Evolutionary conservation across 2,888 invertebrate genomes (phyloP).

Genomic region (Folsomia candida): DNA sequence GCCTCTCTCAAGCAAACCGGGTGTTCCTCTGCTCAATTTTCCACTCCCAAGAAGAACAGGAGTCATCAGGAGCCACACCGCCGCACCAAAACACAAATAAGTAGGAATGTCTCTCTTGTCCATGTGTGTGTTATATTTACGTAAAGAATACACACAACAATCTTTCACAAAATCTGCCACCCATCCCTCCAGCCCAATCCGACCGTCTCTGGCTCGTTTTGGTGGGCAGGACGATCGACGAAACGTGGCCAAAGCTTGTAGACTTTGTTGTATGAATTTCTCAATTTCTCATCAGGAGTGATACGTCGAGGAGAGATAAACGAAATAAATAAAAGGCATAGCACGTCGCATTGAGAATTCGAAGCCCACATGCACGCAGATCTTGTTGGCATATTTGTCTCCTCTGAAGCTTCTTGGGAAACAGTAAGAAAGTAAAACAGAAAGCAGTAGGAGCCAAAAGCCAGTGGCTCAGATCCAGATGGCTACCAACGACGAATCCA

Average conservation of each 20-base stretch:
- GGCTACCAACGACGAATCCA: conserved; percentile 3
- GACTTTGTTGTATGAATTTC: neutral
- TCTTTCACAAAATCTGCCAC: conserved; percentile 1
- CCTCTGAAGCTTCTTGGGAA: neutral
- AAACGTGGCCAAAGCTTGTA: no score
- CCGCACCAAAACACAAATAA: neutral
- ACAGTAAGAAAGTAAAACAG: neutral
- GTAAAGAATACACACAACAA: neutral
- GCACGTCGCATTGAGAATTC: no score
- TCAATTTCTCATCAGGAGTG: neutral
- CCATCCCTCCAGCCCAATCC: neutral
- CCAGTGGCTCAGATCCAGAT: conserved; percentile 4
- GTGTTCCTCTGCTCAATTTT: conserved; percentile 14
- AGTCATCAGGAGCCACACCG: neutral
- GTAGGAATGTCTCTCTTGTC: neutral
- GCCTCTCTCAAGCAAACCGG: conserved; percentile 10
- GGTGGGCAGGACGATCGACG: no score
- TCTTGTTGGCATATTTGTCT: neutral
- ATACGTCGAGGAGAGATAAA: neutral
- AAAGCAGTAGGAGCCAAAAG: conserved; percentile 1
- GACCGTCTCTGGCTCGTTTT: neutral
- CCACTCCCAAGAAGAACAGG: conserved; percentile 5
- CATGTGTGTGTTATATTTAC: neutral
- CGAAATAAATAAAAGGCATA: neutral
- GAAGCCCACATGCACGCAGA: neutral